phyloP scores from a whole-genome alignment of 2,113 vertebrate species.

The Nesogale talazaci region DNA sequence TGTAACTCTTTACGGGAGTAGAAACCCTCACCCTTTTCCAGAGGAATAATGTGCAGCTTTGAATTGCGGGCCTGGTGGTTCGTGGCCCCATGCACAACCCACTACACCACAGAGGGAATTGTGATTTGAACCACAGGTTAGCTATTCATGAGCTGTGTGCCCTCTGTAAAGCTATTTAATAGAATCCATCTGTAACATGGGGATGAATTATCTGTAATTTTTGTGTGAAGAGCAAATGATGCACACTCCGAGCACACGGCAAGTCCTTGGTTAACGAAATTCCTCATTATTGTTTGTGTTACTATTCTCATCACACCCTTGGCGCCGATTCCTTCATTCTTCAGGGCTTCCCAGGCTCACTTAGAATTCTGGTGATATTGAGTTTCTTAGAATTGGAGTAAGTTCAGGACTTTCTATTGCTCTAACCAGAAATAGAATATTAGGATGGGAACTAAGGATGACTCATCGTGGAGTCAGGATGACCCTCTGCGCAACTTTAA shows the following conservation, averaged over 20 bases:
- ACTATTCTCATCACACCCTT: not conserved
- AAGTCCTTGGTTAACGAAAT: not conserved
- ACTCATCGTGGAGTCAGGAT: not conserved
- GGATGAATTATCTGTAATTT: not conserved
- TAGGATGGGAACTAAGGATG: not conserved
- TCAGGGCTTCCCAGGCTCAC: not conserved
- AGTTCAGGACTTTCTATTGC: not conserved
- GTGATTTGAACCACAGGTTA: not conserved
- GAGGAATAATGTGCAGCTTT: no score
- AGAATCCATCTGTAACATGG: not conserved
- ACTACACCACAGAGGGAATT: no score
- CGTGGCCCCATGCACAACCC: no score
- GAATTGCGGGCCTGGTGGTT: no score
- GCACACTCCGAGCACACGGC: not conserved
- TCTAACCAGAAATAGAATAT: not conserved
- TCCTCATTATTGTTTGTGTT: not conserved
- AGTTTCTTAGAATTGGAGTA: not conserved
- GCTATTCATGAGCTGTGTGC: not conserved
- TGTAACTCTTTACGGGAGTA: no score
- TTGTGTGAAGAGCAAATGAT: conserved; percentile 8
- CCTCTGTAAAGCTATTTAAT: conserved; percentile 26
- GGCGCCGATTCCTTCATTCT: not conserved
- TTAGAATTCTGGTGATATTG: not conserved
- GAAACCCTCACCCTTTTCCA: no score
- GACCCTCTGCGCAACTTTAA: not conserved